A percentile compares a stretch with the other conserved stretches of the same genome.
Evolutionary conservation across 2,113 vertebrate genomes (phyloP).

Genomic region (Egretta garzetta): DNA sequence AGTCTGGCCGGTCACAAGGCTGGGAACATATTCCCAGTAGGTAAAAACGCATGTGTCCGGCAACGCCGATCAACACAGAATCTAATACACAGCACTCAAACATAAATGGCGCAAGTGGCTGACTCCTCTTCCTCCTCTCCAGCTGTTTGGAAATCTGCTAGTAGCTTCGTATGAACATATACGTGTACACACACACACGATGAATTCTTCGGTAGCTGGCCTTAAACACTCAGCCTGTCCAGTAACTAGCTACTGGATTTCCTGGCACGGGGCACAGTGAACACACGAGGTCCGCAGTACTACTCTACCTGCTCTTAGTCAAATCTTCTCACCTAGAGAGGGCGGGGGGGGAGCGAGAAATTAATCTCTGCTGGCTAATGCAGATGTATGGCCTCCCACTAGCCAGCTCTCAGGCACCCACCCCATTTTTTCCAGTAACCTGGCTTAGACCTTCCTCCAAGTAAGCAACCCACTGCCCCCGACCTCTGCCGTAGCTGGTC

Average conservation of each 20-base stretch:
- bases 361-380: not conserved
- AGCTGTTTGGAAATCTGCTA: not conserved
- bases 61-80: accelerated
- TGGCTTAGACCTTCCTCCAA: not conserved
- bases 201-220: not conserved
- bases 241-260: not conserved
- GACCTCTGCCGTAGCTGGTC: accelerated
- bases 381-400: accelerated
- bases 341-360: not conserved
- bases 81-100: not conserved
- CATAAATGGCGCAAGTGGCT: accelerated
- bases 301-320: not conserved
- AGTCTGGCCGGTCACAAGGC: not conserved
- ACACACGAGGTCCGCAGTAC: accelerated
- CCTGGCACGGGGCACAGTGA: accelerated
- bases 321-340: too few relatives aligned
- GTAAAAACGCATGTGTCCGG: not conserved
- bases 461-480: not conserved
- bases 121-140: not conserved
- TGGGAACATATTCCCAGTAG: not conserved
- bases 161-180: not conserved
- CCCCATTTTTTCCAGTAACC: not conserved
- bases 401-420: too few relatives aligned
- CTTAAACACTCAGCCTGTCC: not conserved
- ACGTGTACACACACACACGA: accelerated